Base-by-base conservation (phyloP, 2,113 vertebrate genomes). In the Cochlearius cochlearius region DNA sequence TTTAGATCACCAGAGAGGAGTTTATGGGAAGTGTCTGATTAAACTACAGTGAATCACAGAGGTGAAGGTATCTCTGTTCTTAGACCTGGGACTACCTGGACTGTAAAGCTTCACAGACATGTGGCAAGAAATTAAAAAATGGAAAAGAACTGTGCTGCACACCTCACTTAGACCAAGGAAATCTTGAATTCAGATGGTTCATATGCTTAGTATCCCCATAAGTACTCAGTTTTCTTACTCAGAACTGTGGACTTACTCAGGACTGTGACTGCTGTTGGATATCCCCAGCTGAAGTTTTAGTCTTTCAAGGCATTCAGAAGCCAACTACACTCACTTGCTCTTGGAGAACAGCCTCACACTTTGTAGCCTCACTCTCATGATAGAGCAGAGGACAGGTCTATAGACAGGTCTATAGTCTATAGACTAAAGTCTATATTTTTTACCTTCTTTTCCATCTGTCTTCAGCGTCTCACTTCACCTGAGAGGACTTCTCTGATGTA, bases 131-230 rank as follows among this genome's bases (percentile, higher is more conserved):
- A 80, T 38, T 17, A 52, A 64, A 52, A 59, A 67, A 20, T 10
- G 2, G 14, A 52, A 21, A 45, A 53, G 11, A 67, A 15, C 22
- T 52, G 21, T 58, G 25, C 39, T 82, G 26, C 11, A 36, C 11
- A 43, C 41, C 36, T 86, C 34, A 15, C 58, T 80, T 30, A 72
- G 23, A 53, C 15, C 9, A 76, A 62, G 25, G 12, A 49, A 62
- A 32, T 74, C 26, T 78, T 66, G 19, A 39, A 4, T 47, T 86
- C 41, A 36, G 41, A 26, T 43, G 41, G 25, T 26, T 75, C 32
- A 15, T 55, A 12, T 0, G 1, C 10, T 81, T 77, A 34, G 4
- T 38, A 25, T 53, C 34, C 12, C 25, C 2, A 0, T 20, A 55
- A 69, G 4, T 18, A 38, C 32, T 55, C 8, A 13, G 15, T 68